phyloP scores from a whole-genome alignment of 1,140 invertebrate species.

The Chelonus insularis region DNA sequence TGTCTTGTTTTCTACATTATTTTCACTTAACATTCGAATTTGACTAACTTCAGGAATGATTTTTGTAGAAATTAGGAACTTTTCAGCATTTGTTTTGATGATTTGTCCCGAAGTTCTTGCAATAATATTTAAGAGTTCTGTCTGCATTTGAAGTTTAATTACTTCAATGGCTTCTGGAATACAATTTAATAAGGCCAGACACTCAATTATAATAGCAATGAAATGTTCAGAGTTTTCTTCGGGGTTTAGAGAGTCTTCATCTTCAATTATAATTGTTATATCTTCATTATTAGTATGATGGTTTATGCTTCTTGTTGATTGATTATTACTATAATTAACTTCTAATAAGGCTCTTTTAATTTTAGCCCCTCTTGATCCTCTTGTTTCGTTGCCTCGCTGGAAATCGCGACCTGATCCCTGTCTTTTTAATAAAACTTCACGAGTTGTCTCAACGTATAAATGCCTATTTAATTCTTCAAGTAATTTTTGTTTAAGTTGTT shows the following conservation, averaged over 20 bases:
- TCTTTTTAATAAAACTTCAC: conserved; percentile 64
- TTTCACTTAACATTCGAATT: conserved; percentile 5
- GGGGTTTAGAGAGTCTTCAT: conserved; percentile 66
- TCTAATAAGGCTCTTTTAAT: conserved; percentile 44
- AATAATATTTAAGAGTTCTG: conserved; percentile 76
- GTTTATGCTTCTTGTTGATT: conserved; percentile 23
- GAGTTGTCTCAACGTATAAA: conserved; percentile 71
- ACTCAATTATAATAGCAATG: conserved; percentile 82
- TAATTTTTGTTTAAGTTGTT: conserved; percentile 71
- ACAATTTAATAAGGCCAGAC: conserved; percentile 81
- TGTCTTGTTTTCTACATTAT: conserved; percentile 33
- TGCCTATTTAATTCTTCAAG: conserved; percentile 75
- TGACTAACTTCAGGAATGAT: conserved; percentile 9
- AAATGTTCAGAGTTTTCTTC: conserved; percentile 73
- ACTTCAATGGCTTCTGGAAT: conserved; percentile 83
- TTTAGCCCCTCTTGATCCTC: conserved; percentile 57
- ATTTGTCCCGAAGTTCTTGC: conserved; percentile 76
- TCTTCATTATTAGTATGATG: conserved; percentile 38
- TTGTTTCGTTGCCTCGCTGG: conserved; percentile 60
- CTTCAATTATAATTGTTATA: conserved; percentile 63
- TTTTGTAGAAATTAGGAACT: conserved; percentile 25
- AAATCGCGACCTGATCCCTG: conserved; percentile 67
- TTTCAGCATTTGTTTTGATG: conserved; percentile 59
- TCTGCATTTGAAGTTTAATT: conserved; percentile 80
- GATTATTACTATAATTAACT: conserved; percentile 24